Percentiles rank a stretch among this genome's conserved stretches.
Conservation (phyloP, 2,797 vertebrate genomes). For the Tenualosa thibaudeaui region DNA sequence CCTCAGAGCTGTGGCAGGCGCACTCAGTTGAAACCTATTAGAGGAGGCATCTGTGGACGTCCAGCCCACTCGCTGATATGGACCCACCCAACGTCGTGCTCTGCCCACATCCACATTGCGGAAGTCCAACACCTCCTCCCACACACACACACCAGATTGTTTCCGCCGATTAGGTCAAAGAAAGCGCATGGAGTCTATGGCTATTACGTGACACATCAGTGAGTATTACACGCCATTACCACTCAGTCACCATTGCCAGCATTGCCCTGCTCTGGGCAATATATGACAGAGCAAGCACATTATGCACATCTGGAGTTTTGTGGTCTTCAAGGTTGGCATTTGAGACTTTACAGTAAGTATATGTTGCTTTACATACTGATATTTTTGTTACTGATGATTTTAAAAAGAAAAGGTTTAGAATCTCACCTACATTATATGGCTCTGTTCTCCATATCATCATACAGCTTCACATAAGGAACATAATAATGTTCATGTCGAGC, state of each 20-base stretch:
- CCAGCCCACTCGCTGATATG: neutral
- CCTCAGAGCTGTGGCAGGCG: conserved; percentile 65
- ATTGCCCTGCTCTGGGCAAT: neutral
- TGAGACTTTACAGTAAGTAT: neutral
- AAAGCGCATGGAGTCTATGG: conserved; percentile 40
- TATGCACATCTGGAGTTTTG: neutral
- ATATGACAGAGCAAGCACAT: neutral
- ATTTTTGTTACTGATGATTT: neutral
- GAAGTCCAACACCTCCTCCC: neutral
- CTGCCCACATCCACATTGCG: neutral
- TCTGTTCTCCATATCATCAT: neutral
- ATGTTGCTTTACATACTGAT: neutral
- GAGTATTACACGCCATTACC: neutral
- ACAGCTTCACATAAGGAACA: neutral
- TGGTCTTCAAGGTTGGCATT: neutral
- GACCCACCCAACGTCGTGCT: conserved; percentile 34
- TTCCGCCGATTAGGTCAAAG: conserved; percentile 44
- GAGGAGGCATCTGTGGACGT: conserved; percentile 49
- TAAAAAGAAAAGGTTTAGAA: too few species aligned
- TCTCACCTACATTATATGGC: neutral
- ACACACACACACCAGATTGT: conserved; percentile 12
- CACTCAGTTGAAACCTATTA: conserved; percentile 71
- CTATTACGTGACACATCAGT: conserved; percentile 47
- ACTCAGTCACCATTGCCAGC: neutral
- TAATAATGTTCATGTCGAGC: neutral